A percentile compares a stretch with the other conserved stretches of the same genome.
Conservation (phyloP, 2,797 vertebrate genomes). For the Alca torda region DNA sequence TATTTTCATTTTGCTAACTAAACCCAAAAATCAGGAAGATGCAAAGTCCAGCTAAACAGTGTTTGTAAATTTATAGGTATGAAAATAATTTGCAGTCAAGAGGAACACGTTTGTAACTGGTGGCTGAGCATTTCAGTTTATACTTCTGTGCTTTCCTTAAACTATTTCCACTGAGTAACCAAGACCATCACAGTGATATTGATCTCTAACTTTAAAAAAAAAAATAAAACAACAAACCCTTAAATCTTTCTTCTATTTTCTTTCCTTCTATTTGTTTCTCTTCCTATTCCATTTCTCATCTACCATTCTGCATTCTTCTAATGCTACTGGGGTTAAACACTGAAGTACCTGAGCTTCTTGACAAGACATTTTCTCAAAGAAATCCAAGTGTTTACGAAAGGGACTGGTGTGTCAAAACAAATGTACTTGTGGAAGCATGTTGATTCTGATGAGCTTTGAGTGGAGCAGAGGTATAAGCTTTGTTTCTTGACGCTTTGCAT, state of each 20-base stretch:
- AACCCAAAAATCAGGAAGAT: neutral
- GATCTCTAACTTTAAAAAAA: neutral
- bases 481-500: neutral
- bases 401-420: neutral
- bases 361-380: neutral
- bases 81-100: neutral
- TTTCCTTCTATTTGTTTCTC: neutral
- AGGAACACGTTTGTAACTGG: neutral
- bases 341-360: neutral
- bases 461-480: neutral
- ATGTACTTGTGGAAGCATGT: fast-evolving
- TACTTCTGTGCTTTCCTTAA: neutral
- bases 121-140: neutral
- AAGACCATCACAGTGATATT: neutral
- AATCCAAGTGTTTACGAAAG: neutral
- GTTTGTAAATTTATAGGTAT: neutral
- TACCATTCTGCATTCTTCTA: neutral
- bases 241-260: neutral
- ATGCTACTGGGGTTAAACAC: neutral
- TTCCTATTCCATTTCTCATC: neutral
- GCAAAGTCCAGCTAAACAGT: neutral
- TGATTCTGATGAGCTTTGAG: neutral
- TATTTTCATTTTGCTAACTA: neutral
- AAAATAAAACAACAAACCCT: fast-evolving
- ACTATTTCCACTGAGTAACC: neutral